Evolutionary conservation across 2,797 vertebrate species (phyloP).

Genomic region (Acanthurus lineatus): DNA sequence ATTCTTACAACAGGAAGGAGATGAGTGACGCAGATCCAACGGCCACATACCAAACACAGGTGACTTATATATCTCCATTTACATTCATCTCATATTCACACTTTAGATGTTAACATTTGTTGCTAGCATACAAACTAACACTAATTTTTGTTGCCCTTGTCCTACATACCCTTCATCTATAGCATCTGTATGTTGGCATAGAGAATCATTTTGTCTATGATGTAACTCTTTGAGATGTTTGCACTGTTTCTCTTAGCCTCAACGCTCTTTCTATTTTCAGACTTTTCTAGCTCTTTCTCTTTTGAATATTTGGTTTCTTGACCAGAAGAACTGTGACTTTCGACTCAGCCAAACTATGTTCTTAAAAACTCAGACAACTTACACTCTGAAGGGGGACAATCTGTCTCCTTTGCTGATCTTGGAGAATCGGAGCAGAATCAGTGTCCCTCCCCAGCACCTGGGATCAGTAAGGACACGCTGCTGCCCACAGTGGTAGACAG

Average conservation of each 20-base stretch:
- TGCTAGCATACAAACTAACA: background rate
- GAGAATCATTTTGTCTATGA: background rate
- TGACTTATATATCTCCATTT: background rate
- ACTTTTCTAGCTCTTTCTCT: too few species aligned
- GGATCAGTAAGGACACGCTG: constrained; percentile 64
- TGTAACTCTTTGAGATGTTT: background rate
- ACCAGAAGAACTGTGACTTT: too few species aligned
- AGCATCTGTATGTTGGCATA: background rate
- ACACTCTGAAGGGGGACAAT: constrained; percentile 70
- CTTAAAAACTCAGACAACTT: constrained; percentile 47
- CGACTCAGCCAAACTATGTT: background rate
- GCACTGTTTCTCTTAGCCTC: background rate
- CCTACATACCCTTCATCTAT: background rate
- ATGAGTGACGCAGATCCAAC: background rate
- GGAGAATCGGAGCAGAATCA: background rate
- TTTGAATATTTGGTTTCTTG: too few species aligned
- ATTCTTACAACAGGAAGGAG: background rate
- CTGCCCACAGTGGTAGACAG: constrained; percentile 70
- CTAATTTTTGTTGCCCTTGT: background rate
- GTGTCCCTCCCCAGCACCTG: constrained; percentile 59
- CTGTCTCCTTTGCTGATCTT: constrained; percentile 45
- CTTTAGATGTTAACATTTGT: background rate
- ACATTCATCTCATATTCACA: background rate
- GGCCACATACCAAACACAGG: background rate
- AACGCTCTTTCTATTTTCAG: too few species aligned